Conservation (phyloP, 2,113 vertebrate species). For the Megaceryle maxima region DNA sequence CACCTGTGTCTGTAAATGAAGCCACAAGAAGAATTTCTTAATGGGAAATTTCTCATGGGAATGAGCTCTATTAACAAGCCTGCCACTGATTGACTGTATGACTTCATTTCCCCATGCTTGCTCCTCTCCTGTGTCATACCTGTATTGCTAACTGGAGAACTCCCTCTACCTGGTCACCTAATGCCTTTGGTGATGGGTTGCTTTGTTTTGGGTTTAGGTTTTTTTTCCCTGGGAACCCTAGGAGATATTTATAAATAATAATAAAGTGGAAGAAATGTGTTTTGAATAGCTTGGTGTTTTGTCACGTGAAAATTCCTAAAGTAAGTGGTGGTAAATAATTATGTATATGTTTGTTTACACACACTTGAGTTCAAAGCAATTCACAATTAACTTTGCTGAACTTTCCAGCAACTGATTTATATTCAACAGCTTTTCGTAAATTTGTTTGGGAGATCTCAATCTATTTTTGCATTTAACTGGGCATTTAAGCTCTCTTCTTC, state of each 20-base stretch:
- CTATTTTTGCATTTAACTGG: not conserved
- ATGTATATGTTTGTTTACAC: not conserved
- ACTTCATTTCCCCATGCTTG: not conserved
- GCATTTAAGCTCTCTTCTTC: not conserved
- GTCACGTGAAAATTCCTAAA: not conserved
- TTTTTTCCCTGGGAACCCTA: not conserved
- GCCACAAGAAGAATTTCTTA: not conserved
- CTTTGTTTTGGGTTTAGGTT: no score
- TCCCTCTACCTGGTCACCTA: not conserved
- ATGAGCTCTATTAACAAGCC: not conserved
- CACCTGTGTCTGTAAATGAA: not conserved
- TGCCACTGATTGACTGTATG: not conserved
- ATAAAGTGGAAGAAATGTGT: not conserved
- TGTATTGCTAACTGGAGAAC: not conserved
- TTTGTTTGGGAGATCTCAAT: not conserved
- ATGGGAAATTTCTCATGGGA: not conserved
- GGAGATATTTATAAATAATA: not conserved
- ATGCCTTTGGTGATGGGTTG: not conserved
- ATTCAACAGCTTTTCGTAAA: not conserved
- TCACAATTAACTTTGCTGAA: not conserved
- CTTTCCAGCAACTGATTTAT: not conserved
- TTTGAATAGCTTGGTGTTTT: not conserved
- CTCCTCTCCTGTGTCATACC: not conserved
- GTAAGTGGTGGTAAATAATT: not conserved
- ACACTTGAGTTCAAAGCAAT: not conserved